phyloP scores from a whole-genome alignment of 2,113 vertebrate genomes.

The Crotophaga sulcirostris region DNA sequence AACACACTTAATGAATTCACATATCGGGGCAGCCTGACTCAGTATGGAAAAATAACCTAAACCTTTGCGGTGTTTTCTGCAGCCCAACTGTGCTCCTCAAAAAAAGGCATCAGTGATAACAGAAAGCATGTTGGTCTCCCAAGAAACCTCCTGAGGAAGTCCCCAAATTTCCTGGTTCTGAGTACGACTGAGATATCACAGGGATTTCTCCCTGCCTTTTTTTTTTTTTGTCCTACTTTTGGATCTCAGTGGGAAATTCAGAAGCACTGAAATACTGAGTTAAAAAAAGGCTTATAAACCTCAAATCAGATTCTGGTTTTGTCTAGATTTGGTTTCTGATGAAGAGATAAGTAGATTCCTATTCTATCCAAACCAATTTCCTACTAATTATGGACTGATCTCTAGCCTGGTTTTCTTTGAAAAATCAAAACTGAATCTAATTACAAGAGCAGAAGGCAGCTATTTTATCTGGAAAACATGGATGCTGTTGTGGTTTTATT shows the following conservation, averaged over 20 bases:
- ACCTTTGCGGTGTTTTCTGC: not conserved
- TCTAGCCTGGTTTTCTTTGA: not conserved
- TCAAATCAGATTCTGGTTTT: conserved; percentile 11
- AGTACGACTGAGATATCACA: not conserved
- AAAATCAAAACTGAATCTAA: not conserved
- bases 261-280: not conserved
- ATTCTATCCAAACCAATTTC: not conserved
- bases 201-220: not conserved
- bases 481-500: not conserved
- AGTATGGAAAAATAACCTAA: not conserved
- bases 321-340: conserved; percentile 18
- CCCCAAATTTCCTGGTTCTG: not conserved
- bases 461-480: not conserved
- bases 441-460: not conserved
- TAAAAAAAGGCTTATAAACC: not conserved
- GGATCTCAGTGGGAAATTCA: not conserved
- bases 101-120: not conserved
- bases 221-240: not conserved
- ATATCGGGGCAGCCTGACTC: not conserved
- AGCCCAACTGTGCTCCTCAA: not conserved
- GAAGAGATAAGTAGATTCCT: not conserved
- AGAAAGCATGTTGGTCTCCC: not conserved
- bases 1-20: not conserved
- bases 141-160: not conserved
- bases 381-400: not conserved